A percentile compares a stretch with the other conserved stretches of the same genome.
These are phyloP conservation scores for Microctonus aethiopoides DNA, from an alignment of 2,888 invertebrate genomes.

Conservation along the genomic window DNA sequence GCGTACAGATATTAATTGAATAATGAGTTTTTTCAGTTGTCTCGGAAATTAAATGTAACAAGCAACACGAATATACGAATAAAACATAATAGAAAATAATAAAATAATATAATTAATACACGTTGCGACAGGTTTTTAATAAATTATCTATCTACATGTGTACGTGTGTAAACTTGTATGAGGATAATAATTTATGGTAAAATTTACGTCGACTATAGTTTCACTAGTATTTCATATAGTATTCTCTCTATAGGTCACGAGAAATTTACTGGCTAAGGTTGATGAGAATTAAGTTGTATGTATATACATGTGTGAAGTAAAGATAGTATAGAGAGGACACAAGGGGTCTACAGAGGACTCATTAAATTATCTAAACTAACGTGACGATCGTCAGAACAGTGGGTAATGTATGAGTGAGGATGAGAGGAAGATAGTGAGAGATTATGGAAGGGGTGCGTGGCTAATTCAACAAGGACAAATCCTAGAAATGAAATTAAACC, in stretches of 20 bases:
- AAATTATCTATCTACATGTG: neutral
- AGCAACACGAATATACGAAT: neutral
- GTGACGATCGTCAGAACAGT: neutral
- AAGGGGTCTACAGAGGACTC: too few relatives aligned
- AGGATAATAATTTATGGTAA: too few relatives aligned
- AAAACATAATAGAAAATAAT: conserved; percentile 15
- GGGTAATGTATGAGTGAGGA: conserved; percentile 7
- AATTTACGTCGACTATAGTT: neutral
- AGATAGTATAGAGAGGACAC: neutral
- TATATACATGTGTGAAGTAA: neutral
- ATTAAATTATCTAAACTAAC: conserved; percentile 30
- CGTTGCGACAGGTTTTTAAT: too few relatives aligned
- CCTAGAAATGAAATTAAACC: conserved; percentile 46
- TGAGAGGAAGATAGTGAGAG: neutral
- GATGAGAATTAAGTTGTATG: neutral
- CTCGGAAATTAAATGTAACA: conserved; percentile 16
- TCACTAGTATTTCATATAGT: neutral
- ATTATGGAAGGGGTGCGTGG: conserved; percentile 23
- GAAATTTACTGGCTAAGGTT: conserved; percentile 16
- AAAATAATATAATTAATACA: conserved; percentile 5
- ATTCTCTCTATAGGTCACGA: conserved; percentile 28
- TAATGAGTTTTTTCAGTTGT: conserved; percentile 10
- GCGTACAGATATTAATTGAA: conserved; percentile 26
- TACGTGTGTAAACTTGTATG: too few relatives aligned
- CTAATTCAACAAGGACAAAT: conserved; percentile 46